phyloP scores from a whole-genome alignment of 2,113 vertebrate genomes.

The Nymphicus hollandicus region DNA sequence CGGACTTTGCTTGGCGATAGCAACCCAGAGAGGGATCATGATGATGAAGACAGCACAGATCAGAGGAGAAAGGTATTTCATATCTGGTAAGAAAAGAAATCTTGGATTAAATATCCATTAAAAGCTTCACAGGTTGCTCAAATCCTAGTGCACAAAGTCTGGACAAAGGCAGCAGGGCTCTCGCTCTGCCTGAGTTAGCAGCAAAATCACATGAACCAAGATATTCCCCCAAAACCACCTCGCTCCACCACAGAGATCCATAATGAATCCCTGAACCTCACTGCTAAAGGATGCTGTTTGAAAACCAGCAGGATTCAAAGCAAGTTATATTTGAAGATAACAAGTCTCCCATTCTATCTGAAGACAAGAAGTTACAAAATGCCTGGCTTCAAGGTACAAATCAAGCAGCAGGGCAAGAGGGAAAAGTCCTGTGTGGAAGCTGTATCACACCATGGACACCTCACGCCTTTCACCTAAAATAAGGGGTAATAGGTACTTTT shows the following conservation, averaged over 20 bases:
- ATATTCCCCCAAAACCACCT: neutral
- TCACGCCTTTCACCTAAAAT: neutral
- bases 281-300: neutral
- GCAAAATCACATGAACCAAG: neutral
- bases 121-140: neutral
- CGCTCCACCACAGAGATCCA: neutral
- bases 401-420: neutral
- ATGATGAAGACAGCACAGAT: constrained; percentile 82
- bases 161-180: neutral
- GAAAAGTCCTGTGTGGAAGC: neutral
- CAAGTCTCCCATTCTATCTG: neutral
- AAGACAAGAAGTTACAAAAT: neutral
- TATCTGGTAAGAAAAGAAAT: constrained; percentile 70
- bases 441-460: neutral
- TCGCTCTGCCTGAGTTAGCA: neutral
- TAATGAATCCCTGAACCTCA: constrained; percentile 18
- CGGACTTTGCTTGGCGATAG: constrained; percentile 80
- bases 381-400: neutral
- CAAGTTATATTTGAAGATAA: neutral
- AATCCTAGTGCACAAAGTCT: neutral
- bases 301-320: constrained; percentile 17
- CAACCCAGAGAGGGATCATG: constrained; percentile 88
- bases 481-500: neutral
- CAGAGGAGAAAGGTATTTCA: constrained; percentile 80
- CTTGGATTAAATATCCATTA: neutral